Evolutionary conservation across 2,113 vertebrate genomes (phyloP).

Genomic region (Noctilio leporinus): DNA sequence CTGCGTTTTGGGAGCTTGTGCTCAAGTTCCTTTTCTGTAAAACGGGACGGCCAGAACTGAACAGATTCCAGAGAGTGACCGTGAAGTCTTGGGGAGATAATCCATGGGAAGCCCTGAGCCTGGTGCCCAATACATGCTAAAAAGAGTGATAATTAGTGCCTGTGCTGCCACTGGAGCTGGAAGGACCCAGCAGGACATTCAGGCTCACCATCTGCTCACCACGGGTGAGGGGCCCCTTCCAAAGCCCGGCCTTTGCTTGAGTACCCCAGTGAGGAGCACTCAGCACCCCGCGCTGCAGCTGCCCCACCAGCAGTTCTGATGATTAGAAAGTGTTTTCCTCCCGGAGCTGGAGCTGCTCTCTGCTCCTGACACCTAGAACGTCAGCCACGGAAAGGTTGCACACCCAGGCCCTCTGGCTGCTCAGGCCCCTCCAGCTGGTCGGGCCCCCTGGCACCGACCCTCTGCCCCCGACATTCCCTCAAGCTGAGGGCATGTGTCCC

Average conservation of each 20-base stretch:
- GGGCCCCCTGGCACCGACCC: fast-evolving
- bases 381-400: background rate
- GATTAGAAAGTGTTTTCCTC: background rate
- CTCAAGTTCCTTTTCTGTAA: background rate
- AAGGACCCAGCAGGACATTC: background rate
- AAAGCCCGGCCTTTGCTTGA: background rate
- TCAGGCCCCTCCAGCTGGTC: background rate
- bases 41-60: background rate
- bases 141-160: background rate
- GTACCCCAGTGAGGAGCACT: background rate
- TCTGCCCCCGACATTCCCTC: background rate
- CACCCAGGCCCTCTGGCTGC: background rate
- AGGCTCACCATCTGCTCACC: background rate
- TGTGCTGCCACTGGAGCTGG: no score
- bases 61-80: background rate
- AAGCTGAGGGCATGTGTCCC: background rate
- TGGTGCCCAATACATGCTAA: background rate
- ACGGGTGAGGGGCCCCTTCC: background rate
- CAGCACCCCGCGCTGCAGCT: fast-evolving
- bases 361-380: background rate
- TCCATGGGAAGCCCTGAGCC: background rate
- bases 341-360: background rate
- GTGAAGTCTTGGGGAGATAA: no score
- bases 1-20: background rate
- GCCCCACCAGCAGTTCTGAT: background rate